Base-by-base conservation (phyloP, 2,888 invertebrate species). In the Spialia ferax region DNA sequence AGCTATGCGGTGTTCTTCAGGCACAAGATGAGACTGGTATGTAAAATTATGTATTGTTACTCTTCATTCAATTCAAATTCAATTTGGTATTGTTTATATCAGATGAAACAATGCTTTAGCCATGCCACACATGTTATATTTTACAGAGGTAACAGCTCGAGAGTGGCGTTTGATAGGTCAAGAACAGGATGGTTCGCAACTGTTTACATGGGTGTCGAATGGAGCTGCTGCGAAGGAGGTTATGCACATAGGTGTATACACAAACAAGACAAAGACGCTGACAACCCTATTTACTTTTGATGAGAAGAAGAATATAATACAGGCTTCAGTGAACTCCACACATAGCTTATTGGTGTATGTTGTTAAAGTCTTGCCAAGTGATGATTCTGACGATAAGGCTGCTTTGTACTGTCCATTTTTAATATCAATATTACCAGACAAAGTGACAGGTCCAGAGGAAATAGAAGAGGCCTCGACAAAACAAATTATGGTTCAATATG, bases 101-200 rank as follows among this genome's bases (percentile, higher is more conserved):
- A 20, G 18, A 10, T 20, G 23, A 23, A 23, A 1, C 20, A 20
- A 3, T 48, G 2, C 10, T 52, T 13, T n/a, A 52, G 23, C 23
- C 11, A 50, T 15, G 42, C 8, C 18, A 45, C 1, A 18, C 42
- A 10, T 48, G 23, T 50, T 23, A 23, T 23, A 23, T 2, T 29
- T 54, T 89, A 42, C 84, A 96, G 96, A 94, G 73, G 85, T 93
- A 71, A 94, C 94, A 81, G 96, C 96, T 0, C 95, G 95, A 73
- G 96, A 97, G 92, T 97, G 97, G 97, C 95, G 97, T 68, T 91
- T 97, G 65, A 87, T 97, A 73, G 97, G 97, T 0, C 97, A 97
- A 85, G 97, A 97, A 81, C 96, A 96, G 84, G 96, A 97, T 84
- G 96, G 96, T 2, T 95, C 95, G 0, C 93, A 97, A 78, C 83